Evolutionary conservation across 2,888 invertebrate species (phyloP).

Genomic region (Prostheceraeus crozeri): DNA sequence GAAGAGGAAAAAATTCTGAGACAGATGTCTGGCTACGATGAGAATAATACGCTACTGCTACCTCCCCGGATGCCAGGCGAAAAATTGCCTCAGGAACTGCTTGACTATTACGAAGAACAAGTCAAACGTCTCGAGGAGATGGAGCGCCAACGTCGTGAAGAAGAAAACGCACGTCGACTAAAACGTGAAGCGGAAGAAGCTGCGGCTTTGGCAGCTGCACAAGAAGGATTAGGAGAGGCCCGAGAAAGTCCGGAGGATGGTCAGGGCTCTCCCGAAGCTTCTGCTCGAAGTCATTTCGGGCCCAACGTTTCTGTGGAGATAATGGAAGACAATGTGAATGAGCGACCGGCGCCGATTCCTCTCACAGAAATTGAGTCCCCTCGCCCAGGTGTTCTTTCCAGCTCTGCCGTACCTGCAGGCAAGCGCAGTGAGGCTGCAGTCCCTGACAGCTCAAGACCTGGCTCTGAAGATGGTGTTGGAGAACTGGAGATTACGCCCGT

Average conservation of each 20-base stretch:
- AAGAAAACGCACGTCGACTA: too few species aligned
- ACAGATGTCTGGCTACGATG: conserved; percentile 56
- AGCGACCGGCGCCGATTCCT: too few species aligned
- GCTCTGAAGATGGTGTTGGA: too few species aligned
- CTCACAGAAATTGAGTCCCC: too few species aligned
- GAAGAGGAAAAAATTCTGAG: conserved; percentile 52
- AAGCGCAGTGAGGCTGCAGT: too few species aligned
- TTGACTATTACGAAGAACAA: conserved; percentile 55
- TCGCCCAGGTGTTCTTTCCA: too few species aligned
- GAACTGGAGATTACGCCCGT: conserved; percentile 56
- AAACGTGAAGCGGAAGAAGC: conserved; percentile 46
- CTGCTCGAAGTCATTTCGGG: neutral
- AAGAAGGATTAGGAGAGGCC: conserved; percentile 42
- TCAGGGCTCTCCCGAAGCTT: conserved; percentile 30
- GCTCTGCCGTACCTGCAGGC: too few species aligned
- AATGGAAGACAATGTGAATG: too few species aligned
- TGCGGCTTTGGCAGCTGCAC: conserved; percentile 43
- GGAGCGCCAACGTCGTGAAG: conserved; percentile 47
- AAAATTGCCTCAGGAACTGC: conserved; percentile 55
- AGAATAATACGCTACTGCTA: conserved; percentile 54
- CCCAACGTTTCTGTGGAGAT: neutral
- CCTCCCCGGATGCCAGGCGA: conserved; percentile 54
- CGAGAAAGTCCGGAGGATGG: conserved; percentile 43
- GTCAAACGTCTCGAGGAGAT: conserved; percentile 52
- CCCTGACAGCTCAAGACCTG: too few species aligned